Conservation (phyloP, 2,888 invertebrate genomes). For the Leptinotarsa rubiginosa region DNA sequence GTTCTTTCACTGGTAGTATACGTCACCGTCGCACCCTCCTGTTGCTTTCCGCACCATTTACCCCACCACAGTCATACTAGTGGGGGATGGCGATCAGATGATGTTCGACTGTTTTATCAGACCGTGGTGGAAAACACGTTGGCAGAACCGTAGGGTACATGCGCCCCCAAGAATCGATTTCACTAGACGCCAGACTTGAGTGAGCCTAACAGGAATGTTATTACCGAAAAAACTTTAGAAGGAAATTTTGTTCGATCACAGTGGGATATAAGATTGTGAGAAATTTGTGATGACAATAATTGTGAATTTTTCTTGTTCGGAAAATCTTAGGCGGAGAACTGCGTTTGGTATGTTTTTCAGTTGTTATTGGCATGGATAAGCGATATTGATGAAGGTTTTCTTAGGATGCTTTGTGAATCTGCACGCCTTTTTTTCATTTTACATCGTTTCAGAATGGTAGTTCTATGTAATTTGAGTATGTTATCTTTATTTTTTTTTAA, state of each 20-base stretch:
- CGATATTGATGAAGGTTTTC: not conserved
- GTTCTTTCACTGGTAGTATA: conserved; percentile 20
- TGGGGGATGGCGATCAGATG: conserved; percentile 55
- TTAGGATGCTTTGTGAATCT: not conserved
- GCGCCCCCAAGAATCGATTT: conserved; percentile 66
- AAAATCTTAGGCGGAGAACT: not conserved
- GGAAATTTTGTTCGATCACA: conserved; percentile 17
- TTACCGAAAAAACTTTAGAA: conserved; percentile 44
- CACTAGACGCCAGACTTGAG: conserved; percentile 60
- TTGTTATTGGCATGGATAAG: conserved; percentile 13
- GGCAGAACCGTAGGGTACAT: conserved; percentile 58
- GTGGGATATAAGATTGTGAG: conserved; percentile 23
- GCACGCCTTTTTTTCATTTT: not conserved
- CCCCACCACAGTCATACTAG: conserved; percentile 35
- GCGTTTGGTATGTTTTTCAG: conserved; percentile 30
- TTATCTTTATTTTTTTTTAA: not conserved
- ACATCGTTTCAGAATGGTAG: not conserved
- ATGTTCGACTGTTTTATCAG: conserved; percentile 45
- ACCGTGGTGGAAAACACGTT: conserved; percentile 56
- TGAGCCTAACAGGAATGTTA: conserved; percentile 59
- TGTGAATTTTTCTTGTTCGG: not conserved
- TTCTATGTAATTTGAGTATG: not conserved
- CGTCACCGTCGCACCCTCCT: conserved; percentile 49
- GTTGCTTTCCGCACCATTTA: conserved; percentile 49
- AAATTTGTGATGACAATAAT: conserved; percentile 35